Percentiles rank a stretch among this genome's conserved stretches.
These are phyloP conservation scores for Buathra laborator DNA, from an alignment of 2,888 invertebrate species.

Conservation along the genomic window DNA sequence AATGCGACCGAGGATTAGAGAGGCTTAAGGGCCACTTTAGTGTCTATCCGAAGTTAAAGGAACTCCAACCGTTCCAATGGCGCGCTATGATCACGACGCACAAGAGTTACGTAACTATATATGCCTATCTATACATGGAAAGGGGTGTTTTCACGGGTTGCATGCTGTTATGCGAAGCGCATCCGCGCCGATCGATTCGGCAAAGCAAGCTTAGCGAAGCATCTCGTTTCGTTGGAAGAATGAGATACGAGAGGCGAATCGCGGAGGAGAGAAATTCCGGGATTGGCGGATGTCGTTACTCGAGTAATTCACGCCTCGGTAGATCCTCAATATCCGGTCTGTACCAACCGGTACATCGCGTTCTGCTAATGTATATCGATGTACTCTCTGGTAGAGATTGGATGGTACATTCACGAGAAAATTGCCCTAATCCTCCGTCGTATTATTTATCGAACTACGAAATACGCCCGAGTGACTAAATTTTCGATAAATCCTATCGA, in stretches of 20 bases:
- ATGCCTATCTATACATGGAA: background rate
- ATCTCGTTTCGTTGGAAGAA: background rate
- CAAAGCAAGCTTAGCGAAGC: slow-evolving; percentile 31
- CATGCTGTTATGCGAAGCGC: slow-evolving; percentile 14
- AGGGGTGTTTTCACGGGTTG: slow-evolving; percentile 1
- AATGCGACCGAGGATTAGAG: background rate
- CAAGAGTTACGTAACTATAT: slow-evolving; percentile 12
- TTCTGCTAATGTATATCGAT: background rate
- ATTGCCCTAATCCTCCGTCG: background rate
- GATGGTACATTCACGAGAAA: slow-evolving; percentile 1
- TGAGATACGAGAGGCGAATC: slow-evolving; percentile 15
- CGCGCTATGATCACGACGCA: background rate
- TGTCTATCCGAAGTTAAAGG: slow-evolving; percentile 7
- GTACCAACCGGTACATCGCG: background rate
- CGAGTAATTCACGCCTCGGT: slow-evolving; percentile 59
- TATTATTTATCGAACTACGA: slow-evolving; percentile 9
- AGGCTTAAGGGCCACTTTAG: slow-evolving; percentile 8
- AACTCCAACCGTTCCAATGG: slow-evolving; percentile 3
- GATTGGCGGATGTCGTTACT: slow-evolving; percentile 63
- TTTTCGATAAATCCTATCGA: too few relatives aligned
- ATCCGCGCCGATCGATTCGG: slow-evolving; percentile 44
- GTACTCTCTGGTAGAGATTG: background rate
- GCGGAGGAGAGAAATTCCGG: slow-evolving; percentile 50
- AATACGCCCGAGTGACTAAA: background rate
- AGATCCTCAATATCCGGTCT: slow-evolving; percentile 59